Conservation (phyloP, 1,140 invertebrate species). For the Caenorhabditis briggsae region DNA sequence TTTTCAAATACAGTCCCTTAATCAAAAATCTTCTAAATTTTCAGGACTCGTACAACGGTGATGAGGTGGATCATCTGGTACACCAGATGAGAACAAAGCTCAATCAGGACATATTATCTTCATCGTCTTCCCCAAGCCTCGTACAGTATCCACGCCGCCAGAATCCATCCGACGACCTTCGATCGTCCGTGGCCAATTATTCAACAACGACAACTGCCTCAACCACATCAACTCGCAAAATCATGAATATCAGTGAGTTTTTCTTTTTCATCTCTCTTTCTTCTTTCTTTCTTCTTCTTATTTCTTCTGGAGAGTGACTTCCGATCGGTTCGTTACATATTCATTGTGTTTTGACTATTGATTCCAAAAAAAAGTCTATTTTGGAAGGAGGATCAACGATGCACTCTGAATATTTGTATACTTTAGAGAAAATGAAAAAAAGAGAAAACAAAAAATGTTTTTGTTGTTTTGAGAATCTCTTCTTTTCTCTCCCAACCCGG, state of each 20-base stretch:
- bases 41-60: slow-evolving; percentile 58
- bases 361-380: not conserved
- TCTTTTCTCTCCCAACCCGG: not conserved
- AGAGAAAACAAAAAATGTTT: not conserved
- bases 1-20: not conserved
- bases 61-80: slow-evolving; percentile 61
- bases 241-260: slow-evolving; percentile 52
- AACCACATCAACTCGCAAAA: slow-evolving; percentile 49
- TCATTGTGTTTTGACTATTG: slow-evolving; percentile 49
- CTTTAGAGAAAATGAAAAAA: not conserved
- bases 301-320: slow-evolving; percentile 12
- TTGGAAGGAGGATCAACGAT: slow-evolving; percentile 18
- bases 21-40: not conserved
- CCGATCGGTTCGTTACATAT: slow-evolving; percentile 32
- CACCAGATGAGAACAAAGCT: slow-evolving; percentile 59
- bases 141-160: slow-evolving; percentile 39
- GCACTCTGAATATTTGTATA: not conserved
- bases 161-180: not conserved
- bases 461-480: not conserved
- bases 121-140: not conserved
- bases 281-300: no score
- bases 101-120: not conserved
- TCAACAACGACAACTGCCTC: slow-evolving; percentile 29
- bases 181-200: slow-evolving; percentile 21
- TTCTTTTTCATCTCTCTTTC: not conserved